Evolutionary conservation across 2,888 invertebrate species (phyloP), one percentile per base, ranked within the genome.

Genomic region (Pachliopta kotzebuea): DNA sequence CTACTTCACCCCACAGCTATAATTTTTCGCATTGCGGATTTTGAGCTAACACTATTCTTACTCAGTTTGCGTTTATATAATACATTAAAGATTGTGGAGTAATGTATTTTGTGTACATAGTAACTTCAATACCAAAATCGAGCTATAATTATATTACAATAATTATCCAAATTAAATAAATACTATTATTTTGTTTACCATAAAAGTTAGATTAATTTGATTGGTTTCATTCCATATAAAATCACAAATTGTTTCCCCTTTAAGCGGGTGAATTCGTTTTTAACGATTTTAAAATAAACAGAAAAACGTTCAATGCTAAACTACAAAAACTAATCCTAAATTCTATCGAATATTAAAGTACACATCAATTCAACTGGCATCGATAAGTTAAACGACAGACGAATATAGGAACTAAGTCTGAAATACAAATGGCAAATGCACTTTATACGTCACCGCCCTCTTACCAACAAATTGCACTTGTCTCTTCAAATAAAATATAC

Each of bases 21-120:
- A 86, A 88, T 90, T 90, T 90, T 88, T 90, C 88, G 89, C 89
- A 90, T 84, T 90, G 90, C 88, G 85, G 90, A 86, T 87, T 87
- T 86, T 72, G 71, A 73, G 66, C 72, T 70, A 72, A 73, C 72
- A 70, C 71, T 69, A 71, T 72, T 71, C 70, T 69, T 73, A 70
- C 70, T 68, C 66, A 70, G 69, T 72, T 75, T 71, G 71, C 71
- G 72, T 73, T 71, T 71, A 67, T 69, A 58, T 55, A 54, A 49
- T 60, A 65, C 56, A 6, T 45, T 45, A 45, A 45, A 7, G n/a
- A 18, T n/a, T 45, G 18, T n/a, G 18, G 7, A 45, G n/a, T 6
- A 45, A 45, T 7, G 7, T n/a, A 45, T n/a, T n/a, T n/a, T n/a
- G n/a, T n/a, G n/a, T 45, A 45, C n/a, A n/a, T 45, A 7, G 17